phyloP scores from a whole-genome alignment of 2,113 vertebrate species.

The Neomonachus schauinslandi region DNA sequence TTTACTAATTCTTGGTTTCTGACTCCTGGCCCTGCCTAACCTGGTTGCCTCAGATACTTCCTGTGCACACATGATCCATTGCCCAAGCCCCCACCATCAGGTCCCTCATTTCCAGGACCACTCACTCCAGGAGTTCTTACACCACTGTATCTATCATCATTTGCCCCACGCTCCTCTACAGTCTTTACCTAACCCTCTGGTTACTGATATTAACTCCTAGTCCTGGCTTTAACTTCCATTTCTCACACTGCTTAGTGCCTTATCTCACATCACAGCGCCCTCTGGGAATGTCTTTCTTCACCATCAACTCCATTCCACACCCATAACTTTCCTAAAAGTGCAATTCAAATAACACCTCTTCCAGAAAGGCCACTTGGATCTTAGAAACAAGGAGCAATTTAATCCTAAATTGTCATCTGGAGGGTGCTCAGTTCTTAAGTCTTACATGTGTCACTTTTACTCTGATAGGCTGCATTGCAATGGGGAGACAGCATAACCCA shows the following conservation, averaged over 20 bases:
- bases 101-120: neutral
- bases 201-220: neutral
- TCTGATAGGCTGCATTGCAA: neutral
- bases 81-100: rapidly evolving
- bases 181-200: neutral
- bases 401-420: neutral
- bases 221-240: neutral
- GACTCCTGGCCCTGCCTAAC: neutral
- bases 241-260: neutral
- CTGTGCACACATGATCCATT: neutral
- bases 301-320: neutral
- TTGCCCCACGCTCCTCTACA: neutral
- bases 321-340: neutral
- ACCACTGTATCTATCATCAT: neutral
- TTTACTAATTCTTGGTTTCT: neutral
- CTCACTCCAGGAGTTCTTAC: neutral
- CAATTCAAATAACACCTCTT: neutral
- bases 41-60: neutral
- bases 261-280: neutral
- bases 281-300: neutral
- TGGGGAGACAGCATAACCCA: neutral
- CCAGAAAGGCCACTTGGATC: neutral
- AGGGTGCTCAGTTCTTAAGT: neutral
- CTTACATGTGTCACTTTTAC: neutral
- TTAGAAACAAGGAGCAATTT: neutral